Percentiles rank a stretch among this genome's conserved stretches.
phyloP scores from a whole-genome alignment of 35 echinoderm and acorn worm species.

The Apostichopus californicus region DNA sequence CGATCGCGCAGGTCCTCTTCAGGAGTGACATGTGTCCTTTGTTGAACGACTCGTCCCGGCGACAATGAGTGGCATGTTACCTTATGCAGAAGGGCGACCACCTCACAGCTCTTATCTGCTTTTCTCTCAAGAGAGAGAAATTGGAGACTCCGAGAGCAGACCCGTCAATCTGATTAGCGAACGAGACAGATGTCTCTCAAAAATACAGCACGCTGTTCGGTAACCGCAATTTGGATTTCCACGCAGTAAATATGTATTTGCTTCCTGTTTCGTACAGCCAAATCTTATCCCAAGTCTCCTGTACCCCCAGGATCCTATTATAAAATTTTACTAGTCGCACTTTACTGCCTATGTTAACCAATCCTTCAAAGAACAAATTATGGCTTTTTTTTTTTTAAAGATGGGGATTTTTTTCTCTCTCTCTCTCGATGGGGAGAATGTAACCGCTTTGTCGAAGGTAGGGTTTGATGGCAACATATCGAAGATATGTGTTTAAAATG shows the following conservation, averaged over 20 bases:
- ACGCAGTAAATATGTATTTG: slow-evolving; percentile 56
- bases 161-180: slow-evolving; percentile 55
- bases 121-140: slow-evolving; percentile 53
- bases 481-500: slow-evolving; percentile 58
- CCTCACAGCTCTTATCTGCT: slow-evolving; percentile 20
- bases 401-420: slow-evolving; percentile 15
- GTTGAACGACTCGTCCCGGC: slow-evolving; percentile 49
- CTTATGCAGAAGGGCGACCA: slow-evolving; percentile 62
- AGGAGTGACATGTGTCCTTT: slow-evolving; percentile 48
- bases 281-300: slow-evolving; percentile 47
- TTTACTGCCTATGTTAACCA: slow-evolving; percentile 64
- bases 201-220: slow-evolving; percentile 56
- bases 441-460: slow-evolving; percentile 38
- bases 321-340: slow-evolving; percentile 63
- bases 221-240: slow-evolving; percentile 53
- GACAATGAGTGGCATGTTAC: slow-evolving; percentile 58
- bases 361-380: slow-evolving; percentile 65
- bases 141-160: slow-evolving; percentile 52
- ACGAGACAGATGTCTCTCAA: slow-evolving; percentile 45
- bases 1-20: slow-evolving; percentile 54
- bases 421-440: slow-evolving; percentile 27
- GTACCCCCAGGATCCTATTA: slow-evolving; percentile 63
- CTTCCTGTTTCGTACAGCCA: slow-evolving; percentile 46
- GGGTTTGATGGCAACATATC: not conserved
- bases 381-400: slow-evolving; percentile 30